These are phyloP conservation scores for Toxostoma redivivum DNA, from an alignment of 2,113 vertebrate species.

Conservation along the genomic window DNA sequence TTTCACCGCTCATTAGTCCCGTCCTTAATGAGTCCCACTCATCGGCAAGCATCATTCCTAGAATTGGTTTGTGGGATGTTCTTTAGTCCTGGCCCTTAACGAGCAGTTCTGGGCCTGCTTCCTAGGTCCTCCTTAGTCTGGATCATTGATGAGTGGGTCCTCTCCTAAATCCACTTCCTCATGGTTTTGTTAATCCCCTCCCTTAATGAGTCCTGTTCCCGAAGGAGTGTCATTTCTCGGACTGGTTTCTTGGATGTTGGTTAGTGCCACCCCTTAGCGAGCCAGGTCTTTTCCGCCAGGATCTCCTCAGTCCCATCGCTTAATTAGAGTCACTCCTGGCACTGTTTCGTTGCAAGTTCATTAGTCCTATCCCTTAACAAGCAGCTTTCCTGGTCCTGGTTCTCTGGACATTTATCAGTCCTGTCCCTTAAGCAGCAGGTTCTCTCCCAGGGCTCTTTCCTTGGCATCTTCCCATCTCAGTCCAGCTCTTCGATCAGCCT, in stretches of 20 bases:
- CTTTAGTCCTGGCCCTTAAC: rapidly evolving
- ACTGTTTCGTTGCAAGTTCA: rapidly evolving
- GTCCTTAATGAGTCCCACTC: neutral
- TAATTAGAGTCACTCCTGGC: neutral
- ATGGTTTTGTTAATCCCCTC: too few species aligned
- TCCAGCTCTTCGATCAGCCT: neutral
- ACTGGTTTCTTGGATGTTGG: neutral
- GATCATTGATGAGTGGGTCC: neutral
- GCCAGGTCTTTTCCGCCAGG: neutral
- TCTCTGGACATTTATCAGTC: too few species aligned
- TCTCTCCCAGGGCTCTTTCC: neutral
- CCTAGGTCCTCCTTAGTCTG: neutral
- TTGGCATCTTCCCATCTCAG: neutral
- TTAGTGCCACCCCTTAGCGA: neutral
- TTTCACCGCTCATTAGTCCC: neutral
- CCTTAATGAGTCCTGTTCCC: neutral
- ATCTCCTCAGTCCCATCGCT: neutral
- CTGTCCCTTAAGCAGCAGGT: neutral
- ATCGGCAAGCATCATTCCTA: too few species aligned
- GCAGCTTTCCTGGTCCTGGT: neutral
- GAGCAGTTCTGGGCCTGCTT: neutral
- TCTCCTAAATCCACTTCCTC: neutral
- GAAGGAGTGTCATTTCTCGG: rapidly evolving
- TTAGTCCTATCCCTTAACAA: too few species aligned
- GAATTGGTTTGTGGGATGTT: too few species aligned